A percentile compares a stretch with the other conserved stretches of the same genome.
phyloP scores from a whole-genome alignment of 2,888 invertebrate species.

The Pammene aurita region DNA sequence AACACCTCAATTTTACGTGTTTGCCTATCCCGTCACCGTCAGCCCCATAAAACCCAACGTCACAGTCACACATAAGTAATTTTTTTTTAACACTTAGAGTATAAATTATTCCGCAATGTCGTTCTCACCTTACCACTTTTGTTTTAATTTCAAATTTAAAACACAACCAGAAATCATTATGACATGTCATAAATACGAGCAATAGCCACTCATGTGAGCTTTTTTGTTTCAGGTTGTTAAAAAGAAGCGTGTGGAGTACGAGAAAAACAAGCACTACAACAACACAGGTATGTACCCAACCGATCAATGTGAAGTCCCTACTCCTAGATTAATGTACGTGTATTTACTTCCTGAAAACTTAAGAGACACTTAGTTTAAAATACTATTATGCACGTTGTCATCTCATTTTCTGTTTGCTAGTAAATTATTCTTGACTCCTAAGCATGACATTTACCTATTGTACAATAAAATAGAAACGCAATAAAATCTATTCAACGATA shows the following conservation, averaged over 20 bases:
- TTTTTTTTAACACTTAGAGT: not conserved
- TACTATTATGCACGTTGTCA: not conserved
- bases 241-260: conserved; percentile 64
- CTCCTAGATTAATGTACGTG: not conserved
- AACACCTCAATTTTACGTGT: too few species aligned
- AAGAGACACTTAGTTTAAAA: conserved; percentile 10
- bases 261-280: conserved; percentile 52
- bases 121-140: not conserved
- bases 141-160: not conserved
- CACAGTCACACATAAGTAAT: not conserved
- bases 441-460: not conserved
- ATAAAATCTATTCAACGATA: too few species aligned
- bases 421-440: conserved; percentile 6
- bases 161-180: not conserved
- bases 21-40: too few species aligned
- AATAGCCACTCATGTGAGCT: not conserved
- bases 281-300: conserved; percentile 47
- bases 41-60: too few species aligned
- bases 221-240: conserved; percentile 63
- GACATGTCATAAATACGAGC: not conserved
- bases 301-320: conserved; percentile 40
- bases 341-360: conserved; percentile 13
- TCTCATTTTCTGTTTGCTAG: conserved; percentile 18
- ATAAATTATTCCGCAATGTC: conserved; percentile 7
- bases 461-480: too few species aligned